Conservation (phyloP, 2,113 vertebrate genomes). For the Baryphthengus martii region DNA sequence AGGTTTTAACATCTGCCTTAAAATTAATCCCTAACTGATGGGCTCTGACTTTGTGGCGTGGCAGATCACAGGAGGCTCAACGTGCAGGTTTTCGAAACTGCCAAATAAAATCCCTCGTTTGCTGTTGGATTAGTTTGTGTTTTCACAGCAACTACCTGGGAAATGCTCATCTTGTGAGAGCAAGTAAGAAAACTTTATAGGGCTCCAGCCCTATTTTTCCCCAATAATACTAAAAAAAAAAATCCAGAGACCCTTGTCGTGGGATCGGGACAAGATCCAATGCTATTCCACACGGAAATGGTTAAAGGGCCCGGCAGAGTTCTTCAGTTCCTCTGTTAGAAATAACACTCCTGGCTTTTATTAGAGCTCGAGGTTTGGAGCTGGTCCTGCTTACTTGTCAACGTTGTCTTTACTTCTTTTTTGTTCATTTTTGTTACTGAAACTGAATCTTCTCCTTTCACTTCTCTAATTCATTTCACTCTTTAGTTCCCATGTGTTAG, state of each 20-base stretch:
- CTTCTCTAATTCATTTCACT: conserved; percentile 1
- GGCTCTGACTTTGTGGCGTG: neutral
- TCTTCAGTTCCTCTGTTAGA: neutral
- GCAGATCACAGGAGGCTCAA: neutral
- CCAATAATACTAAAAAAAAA: neutral
- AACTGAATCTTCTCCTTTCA: conserved; percentile 11
- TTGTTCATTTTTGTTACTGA: neutral
- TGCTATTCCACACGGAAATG: neutral
- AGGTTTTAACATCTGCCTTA: conserved; percentile 46
- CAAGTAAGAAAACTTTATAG: neutral
- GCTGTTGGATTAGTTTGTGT: neutral
- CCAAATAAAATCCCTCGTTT: neutral
- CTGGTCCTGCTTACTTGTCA: neutral
- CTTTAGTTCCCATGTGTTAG: conserved; percentile 22
- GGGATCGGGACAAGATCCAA: neutral
- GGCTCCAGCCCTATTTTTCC: neutral
- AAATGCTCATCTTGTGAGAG: neutral
- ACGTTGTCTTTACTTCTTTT: neutral
- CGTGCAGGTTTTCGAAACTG: neutral
- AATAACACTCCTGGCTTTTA: neutral
- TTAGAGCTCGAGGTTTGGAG: neutral
- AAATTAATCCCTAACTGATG: conserved; percentile 44
- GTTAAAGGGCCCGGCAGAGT: neutral
- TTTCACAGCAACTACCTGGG: neutral
- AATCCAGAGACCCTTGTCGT: neutral